phyloP scores from a whole-genome alignment of 37 sponge, comb jelly and placozoan species.

The Cliona cf. orientalis region DNA sequence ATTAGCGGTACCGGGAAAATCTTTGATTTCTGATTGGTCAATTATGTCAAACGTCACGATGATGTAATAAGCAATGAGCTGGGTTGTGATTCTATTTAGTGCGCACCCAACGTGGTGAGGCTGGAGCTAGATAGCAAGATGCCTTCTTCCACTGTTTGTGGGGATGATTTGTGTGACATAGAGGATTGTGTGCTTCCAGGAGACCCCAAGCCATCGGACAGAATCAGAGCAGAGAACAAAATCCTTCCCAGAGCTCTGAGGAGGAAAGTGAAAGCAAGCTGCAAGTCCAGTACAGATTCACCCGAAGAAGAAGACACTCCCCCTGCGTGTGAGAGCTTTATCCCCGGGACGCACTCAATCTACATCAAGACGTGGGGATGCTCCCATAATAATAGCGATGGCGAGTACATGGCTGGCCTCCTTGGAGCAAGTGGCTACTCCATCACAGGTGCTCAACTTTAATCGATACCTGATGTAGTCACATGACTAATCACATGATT shows the following conservation, averaged over 20 bases:
- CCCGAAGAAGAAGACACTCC: no score
- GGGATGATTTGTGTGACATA: conserved; percentile 28
- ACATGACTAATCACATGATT: not conserved
- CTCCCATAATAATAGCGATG: conserved; percentile 96
- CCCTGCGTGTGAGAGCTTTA: conserved; percentile 55
- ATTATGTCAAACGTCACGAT: no score
- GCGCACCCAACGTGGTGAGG: no score
- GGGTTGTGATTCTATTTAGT: no score
- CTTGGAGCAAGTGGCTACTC: conserved; percentile 82
- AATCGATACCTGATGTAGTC: not conserved
- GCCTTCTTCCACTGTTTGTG: no score
- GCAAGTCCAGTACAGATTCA: no score
- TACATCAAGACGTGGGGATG: conserved; percentile 98
- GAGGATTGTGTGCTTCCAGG: conserved; percentile 35
- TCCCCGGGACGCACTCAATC: conserved; percentile 77
- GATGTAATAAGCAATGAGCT: no score
- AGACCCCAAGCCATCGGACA: not conserved
- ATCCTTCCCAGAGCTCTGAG: conserved; percentile 54
- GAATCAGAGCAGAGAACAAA: conserved; percentile 26
- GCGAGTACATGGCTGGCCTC: conserved; percentile 97
- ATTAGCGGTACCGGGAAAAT: no score
- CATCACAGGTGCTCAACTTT: conserved; percentile 75
- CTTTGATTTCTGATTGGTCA: no score
- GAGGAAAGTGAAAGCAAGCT: not conserved
- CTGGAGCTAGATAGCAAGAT: no score